phyloP scores from a whole-genome alignment of 2,113 vertebrate species.

The Gnathonemus echidnorhynchus region DNA sequence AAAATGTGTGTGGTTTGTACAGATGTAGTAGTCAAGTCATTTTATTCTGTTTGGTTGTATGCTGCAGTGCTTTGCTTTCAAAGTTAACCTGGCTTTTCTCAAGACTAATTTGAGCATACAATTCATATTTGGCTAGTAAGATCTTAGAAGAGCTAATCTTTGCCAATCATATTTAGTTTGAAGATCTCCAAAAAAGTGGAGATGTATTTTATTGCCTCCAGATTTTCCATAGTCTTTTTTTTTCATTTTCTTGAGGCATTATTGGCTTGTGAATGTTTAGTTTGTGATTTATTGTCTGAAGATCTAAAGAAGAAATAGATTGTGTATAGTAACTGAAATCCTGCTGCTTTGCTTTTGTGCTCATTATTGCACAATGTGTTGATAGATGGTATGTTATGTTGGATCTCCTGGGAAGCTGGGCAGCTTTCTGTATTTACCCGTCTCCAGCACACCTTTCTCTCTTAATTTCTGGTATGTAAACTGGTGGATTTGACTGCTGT shows the following conservation, averaged over 20 bases:
- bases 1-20: not conserved
- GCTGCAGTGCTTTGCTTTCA: not conserved
- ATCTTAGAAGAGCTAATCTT: conserved; percentile 57
- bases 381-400: not conserved
- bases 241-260: not conserved
- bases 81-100: conserved; percentile 52
- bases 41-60: not conserved
- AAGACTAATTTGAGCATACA: conserved; percentile 55
- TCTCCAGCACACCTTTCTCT: not conserved
- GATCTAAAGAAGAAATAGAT: not conserved
- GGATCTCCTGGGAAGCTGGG: not conserved
- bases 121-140: conserved; percentile 51
- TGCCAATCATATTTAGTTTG: conserved; percentile 57
- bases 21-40: not conserved
- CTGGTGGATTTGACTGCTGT: not conserved
- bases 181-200: conserved; percentile 38
- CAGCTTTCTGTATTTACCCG: not conserved
- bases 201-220: conserved; percentile 15
- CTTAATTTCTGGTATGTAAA: not conserved
- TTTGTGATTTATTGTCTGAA: conserved; percentile 11
- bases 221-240: not conserved
- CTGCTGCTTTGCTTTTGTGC: not conserved
- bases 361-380: not conserved
- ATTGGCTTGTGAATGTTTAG: not conserved
- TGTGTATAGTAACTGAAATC: not conserved